Conservation (phyloP, 1,140 invertebrate genomes). For the Ceratina calcarata region DNA sequence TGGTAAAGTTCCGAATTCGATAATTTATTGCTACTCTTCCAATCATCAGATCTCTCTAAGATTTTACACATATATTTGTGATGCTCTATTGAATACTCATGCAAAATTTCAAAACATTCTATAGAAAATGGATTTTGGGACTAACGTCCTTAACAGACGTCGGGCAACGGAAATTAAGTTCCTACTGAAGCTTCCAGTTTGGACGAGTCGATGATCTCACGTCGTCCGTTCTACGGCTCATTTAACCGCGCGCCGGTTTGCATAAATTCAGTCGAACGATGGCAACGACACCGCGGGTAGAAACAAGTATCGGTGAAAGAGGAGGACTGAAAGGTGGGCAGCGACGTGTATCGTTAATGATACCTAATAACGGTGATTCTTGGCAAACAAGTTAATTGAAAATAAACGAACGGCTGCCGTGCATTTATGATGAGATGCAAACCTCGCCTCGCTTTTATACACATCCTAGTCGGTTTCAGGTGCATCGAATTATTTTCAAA, state of each 20-base stretch:
- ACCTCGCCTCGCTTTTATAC: background rate
- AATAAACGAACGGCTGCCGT: conserved; percentile 1
- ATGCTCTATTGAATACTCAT: no score
- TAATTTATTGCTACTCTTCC: no score
- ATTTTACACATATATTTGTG: no score
- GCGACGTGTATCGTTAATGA: conserved; percentile 22
- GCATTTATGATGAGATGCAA: conserved; percentile 11
- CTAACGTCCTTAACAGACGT: background rate
- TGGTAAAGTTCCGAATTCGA: no score
- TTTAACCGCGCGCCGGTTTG: no score
- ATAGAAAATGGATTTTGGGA: no score
- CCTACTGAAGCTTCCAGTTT: no score
- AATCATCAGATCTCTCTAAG: no score
- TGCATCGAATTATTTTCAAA: no score
- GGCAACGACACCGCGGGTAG: no score
- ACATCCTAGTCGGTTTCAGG: no score
- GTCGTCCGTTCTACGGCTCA: conserved; percentile 13
- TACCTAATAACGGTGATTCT: conserved; percentile 2
- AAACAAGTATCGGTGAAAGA: background rate
- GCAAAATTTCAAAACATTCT: no score
- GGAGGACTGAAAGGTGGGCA: background rate
- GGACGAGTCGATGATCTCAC: conserved; percentile 14
- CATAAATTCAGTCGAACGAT: conserved; percentile 23
- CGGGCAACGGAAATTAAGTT: conserved; percentile 34
- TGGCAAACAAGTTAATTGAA: conserved; percentile 21